A percentile compares a stretch with the other conserved stretches of the same genome.
Conservation (phyloP, 2,888 invertebrate species). For the Schizaphis graminum region DNA sequence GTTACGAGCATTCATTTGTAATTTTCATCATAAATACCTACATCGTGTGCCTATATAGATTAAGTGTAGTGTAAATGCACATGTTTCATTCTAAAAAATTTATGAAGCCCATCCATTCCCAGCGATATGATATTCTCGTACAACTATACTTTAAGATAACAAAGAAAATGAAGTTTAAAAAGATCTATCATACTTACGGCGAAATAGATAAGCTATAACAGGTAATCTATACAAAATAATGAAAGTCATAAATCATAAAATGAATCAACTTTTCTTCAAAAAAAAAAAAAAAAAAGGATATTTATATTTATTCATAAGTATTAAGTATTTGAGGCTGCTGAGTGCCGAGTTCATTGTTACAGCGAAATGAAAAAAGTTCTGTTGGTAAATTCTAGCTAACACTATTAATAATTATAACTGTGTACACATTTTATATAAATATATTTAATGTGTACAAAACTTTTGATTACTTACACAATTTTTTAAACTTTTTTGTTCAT, state of each 20-base stretch:
- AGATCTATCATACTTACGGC: slow-evolving; percentile 32
- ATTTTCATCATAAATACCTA: not conserved
- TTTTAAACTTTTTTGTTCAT: not conserved
- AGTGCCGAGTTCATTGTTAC: not conserved
- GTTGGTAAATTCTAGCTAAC: not conserved
- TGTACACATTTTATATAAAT: not conserved
- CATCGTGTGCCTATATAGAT: not conserved
- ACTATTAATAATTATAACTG: not conserved
- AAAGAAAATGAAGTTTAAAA: slow-evolving; percentile 14
- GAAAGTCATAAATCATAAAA: slow-evolving; percentile 43
- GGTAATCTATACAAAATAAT: slow-evolving; percentile 22
- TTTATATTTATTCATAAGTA: not conserved
- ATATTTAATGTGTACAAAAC: not conserved
- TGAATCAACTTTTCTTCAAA: not conserved
- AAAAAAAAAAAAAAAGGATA: not conserved
- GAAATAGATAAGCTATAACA: slow-evolving; percentile 1
- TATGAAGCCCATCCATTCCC: not conserved
- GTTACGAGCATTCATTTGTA: not conserved
- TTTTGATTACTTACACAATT: not conserved
- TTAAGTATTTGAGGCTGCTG: not conserved
- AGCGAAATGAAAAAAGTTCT: not conserved
- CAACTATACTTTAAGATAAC: slow-evolving; percentile 4
- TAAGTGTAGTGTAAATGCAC: not conserved
- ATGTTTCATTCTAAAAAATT: not conserved
- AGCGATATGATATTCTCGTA: slow-evolving; percentile 3